Evolutionary conservation across 2,888 invertebrate species (phyloP).

Genomic region (Hofmannophila pseudospretella): DNA sequence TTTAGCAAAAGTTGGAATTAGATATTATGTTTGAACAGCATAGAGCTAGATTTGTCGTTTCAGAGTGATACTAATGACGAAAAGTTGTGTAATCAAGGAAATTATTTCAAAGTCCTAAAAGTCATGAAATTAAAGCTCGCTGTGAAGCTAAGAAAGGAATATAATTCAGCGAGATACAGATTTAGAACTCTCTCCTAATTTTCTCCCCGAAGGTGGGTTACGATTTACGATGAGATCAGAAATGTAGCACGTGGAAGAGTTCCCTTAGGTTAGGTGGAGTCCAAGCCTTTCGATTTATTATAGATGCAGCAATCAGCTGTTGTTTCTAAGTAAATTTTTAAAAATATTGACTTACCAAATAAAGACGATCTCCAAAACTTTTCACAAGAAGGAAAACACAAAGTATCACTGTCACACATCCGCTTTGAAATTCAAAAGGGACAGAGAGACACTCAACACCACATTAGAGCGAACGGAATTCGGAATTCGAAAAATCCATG

Average conservation of each 20-base stretch:
- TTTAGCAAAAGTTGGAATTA: slow-evolving; percentile 2
- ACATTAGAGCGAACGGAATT: slow-evolving; percentile 28
- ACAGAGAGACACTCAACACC: slow-evolving; percentile 29
- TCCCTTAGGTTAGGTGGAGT: not conserved
- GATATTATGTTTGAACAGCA: not conserved
- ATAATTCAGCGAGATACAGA: too few relatives aligned
- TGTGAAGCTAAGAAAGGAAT: too few relatives aligned
- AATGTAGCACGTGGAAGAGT: not conserved
- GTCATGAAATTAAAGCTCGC: too few relatives aligned
- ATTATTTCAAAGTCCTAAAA: too few relatives aligned
- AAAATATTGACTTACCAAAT: not conserved
- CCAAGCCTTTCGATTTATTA: not conserved
- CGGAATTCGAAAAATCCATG: slow-evolving; percentile 21
- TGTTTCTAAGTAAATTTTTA: not conserved
- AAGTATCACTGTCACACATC: slow-evolving; percentile 9
- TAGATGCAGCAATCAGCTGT: not conserved
- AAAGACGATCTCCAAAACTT: not conserved
- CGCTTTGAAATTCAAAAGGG: slow-evolving; percentile 5
- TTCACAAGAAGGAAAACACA: not conserved
- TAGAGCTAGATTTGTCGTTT: not conserved
- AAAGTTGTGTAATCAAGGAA: not conserved
- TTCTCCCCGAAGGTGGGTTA: too few relatives aligned
- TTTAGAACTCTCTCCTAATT: too few relatives aligned
- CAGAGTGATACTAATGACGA: not conserved
- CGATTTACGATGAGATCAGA: too few relatives aligned